Evolutionary conservation across 2,888 invertebrate species (phyloP).

Genomic region (Syrista parreyssii): DNA sequence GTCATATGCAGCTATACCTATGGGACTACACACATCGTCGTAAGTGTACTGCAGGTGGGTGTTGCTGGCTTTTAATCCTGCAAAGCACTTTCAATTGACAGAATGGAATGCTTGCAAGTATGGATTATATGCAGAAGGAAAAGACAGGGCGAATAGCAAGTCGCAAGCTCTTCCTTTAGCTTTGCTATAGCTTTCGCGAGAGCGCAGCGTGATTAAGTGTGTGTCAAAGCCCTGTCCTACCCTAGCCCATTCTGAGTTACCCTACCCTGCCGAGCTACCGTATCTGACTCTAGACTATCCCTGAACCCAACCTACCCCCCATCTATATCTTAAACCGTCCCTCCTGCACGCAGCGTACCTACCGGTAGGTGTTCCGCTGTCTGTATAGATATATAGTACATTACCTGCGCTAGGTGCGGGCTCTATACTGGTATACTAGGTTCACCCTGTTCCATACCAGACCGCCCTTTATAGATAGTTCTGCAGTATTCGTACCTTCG

Average conservation of each 20-base stretch:
- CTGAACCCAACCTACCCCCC: conserved; percentile 12
- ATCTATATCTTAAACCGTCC: conserved; percentile 15
- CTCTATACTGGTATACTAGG: conserved; percentile 14
- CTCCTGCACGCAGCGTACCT: background rate
- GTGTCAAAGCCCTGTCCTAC: conserved; percentile 36
- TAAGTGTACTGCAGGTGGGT: background rate
- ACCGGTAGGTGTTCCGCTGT: background rate
- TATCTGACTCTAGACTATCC: conserved; percentile 22
- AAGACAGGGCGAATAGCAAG: conserved; percentile 10
- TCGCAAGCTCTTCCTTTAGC: conserved; percentile 7
- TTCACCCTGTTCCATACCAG: conserved; percentile 23
- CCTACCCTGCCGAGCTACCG: conserved; percentile 13
- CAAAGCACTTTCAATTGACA: conserved; percentile 8
- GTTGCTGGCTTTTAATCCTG: conserved; percentile 17
- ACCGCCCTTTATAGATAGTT: conserved; percentile 23
- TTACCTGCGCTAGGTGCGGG: background rate
- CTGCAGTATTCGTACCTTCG: background rate
- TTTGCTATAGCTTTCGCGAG: conserved; percentile 2
- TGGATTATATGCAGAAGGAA: conserved; percentile 5
- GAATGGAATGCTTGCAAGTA: conserved; percentile 6
- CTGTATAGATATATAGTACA: background rate
- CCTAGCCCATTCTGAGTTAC: background rate
- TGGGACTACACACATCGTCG: background rate
- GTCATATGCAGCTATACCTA: background rate
- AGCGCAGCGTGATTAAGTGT: conserved; percentile 42